Evolutionary conservation across 2,797 vertebrate species (phyloP).

Genomic region (Sebastes steindachneri): DNA sequence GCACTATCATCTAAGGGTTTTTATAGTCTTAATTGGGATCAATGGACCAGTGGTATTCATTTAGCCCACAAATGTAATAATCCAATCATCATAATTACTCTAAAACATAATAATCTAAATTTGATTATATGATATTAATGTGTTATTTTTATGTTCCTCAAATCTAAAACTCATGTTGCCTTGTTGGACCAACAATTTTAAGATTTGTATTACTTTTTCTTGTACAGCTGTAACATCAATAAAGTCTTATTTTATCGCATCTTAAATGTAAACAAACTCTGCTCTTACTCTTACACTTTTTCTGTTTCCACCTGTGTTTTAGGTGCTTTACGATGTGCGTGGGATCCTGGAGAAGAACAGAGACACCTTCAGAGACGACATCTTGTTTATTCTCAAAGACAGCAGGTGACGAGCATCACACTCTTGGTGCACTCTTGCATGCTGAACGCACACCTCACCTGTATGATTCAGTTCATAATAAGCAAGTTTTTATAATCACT

Average conservation of each 20-base stretch:
- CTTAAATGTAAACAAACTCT: neutral
- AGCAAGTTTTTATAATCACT: neutral
- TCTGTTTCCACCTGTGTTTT: neutral
- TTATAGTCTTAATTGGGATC: too few species aligned
- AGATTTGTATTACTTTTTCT: neutral
- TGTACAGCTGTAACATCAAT: too few species aligned
- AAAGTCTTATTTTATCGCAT: neutral
- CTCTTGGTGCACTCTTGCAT: neutral
- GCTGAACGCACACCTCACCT: neutral
- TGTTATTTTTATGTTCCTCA: too few species aligned
- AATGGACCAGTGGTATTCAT: too few species aligned
- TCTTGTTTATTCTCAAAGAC: constrained; percentile 91
- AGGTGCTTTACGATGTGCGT: constrained; percentile 91
- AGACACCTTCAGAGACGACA: constrained; percentile 94
- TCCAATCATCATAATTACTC: too few species aligned
- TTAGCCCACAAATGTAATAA: too few species aligned
- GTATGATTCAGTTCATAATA: neutral
- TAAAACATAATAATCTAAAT: too few species aligned
- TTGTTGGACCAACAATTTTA: too few species aligned
- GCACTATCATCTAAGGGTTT: too few species aligned
- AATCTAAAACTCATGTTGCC: too few species aligned
- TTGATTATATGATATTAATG: too few species aligned
- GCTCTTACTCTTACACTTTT: neutral
- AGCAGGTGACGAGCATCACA: constrained; percentile 83
- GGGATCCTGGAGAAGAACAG: constrained; percentile 95